Evolutionary conservation across 1,140 invertebrate genomes (phyloP).

Genomic region (Palaemon carinicauda): DNA sequence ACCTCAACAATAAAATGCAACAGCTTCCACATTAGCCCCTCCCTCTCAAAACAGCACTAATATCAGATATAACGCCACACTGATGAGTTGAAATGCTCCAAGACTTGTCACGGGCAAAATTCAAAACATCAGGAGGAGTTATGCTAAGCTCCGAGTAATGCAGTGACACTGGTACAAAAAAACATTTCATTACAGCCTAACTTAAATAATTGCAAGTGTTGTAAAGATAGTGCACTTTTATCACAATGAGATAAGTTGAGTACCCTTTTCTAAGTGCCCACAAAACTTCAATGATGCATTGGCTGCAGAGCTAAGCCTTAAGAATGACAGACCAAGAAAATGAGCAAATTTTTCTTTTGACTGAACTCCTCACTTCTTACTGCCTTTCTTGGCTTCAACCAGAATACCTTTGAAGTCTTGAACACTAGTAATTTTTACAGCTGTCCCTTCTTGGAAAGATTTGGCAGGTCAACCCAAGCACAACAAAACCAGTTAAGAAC

Average conservation of each 20-base stretch:
- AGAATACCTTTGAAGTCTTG: too few species aligned
- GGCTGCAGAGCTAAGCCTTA: too few species aligned
- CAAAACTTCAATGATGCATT: too few species aligned
- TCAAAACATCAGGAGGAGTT: neutral
- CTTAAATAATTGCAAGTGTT: neutral
- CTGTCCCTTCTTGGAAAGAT: too few species aligned
- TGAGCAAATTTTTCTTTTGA: too few species aligned
- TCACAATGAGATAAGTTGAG: neutral
- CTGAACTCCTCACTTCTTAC: too few species aligned
- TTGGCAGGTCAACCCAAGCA: too few species aligned
- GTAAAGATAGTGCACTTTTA: neutral
- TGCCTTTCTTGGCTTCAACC: too few species aligned
- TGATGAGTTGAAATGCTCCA: neutral
- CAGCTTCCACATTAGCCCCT: neutral
- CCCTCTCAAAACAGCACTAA: neutral
- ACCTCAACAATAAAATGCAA: slow-evolving; percentile 19
- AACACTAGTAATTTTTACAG: too few species aligned
- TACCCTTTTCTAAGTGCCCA: slow-evolving; percentile 18
- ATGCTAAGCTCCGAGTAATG: slow-evolving; percentile 28
- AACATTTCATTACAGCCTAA: neutral
- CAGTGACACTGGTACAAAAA: slow-evolving; percentile 24
- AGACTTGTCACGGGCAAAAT: neutral
- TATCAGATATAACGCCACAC: neutral
- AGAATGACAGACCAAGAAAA: too few species aligned
- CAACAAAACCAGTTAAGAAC: neutral